These are phyloP conservation scores for Tenebrosternarchus preto DNA, from an alignment of 2,113 vertebrate genomes.

Conservation along the genomic window DNA sequence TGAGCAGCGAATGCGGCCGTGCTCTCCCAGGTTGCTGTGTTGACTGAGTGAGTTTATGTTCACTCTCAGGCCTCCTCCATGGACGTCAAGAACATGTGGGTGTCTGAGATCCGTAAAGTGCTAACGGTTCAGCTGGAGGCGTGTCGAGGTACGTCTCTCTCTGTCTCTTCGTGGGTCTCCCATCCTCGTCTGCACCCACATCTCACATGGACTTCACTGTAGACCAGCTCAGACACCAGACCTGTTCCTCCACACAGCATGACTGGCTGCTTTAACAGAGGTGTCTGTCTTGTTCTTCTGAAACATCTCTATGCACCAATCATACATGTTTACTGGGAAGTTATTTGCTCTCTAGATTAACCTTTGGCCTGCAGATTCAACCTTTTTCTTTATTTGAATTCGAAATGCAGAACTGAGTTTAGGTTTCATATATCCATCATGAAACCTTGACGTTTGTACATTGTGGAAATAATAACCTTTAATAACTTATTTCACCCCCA, in stretches of 20 bases:
- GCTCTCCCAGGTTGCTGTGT: background rate
- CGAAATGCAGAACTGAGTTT: background rate
- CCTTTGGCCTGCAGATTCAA: background rate
- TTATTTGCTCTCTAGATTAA: background rate
- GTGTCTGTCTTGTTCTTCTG: no score
- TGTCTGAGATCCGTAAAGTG: constrained; percentile 93
- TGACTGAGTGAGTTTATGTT: constrained; percentile 37
- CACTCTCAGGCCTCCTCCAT: constrained; percentile 84
- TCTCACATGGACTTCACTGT: background rate
- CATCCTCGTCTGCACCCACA: background rate
- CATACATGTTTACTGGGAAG: background rate
- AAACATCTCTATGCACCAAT: background rate
- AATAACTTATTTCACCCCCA: constrained; percentile 47
- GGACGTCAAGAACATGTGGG: constrained; percentile 92
- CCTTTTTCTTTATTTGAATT: background rate
- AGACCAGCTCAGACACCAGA: background rate
- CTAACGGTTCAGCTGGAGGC: constrained; percentile 87
- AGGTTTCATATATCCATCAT: background rate
- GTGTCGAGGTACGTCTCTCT: constrained; percentile 79
- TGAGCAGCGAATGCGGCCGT: background rate
- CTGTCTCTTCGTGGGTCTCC: background rate
- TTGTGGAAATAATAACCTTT: constrained; percentile 16
- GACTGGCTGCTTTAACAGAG: background rate
- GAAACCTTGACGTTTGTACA: background rate
- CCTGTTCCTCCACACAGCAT: background rate